Evolutionary conservation across 2,113 vertebrate species (phyloP).

Genomic region (Tetrax tetrax): DNA sequence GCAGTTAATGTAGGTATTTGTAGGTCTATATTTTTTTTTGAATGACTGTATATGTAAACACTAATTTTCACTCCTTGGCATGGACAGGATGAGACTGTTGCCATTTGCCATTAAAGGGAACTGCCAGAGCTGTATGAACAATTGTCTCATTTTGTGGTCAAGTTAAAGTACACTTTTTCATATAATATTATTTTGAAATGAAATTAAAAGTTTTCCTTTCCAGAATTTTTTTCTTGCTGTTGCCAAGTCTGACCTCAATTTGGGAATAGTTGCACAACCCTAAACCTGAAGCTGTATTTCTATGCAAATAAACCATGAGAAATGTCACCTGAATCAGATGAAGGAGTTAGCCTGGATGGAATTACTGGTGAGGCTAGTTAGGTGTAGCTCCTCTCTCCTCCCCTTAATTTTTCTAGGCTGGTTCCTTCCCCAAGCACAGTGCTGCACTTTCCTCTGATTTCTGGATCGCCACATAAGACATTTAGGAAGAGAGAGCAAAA

Average conservation of each 20-base stretch:
- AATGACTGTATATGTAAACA: background rate
- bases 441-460: background rate
- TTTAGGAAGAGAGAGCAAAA: background rate
- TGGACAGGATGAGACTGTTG: background rate
- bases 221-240: background rate
- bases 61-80: background rate
- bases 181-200: background rate
- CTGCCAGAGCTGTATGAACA: background rate
- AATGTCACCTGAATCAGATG: background rate
- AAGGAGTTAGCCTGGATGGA: background rate
- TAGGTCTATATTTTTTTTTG: background rate
- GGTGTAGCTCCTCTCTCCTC: background rate
- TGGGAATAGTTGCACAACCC: background rate
- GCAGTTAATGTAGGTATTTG: background rate
- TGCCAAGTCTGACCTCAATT: background rate
- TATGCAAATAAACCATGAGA: conserved; percentile 13
- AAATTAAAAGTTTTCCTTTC: background rate
- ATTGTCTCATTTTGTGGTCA: background rate
- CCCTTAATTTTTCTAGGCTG: background rate
- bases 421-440: background rate
- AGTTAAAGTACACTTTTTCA: background rate
- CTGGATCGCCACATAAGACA: fast-evolving
- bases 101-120: background rate
- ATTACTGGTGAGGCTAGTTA: conserved; percentile 10
- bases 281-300: background rate